Base-by-base conservation (phyloP, 2,113 vertebrate species). In the Ovis canadensis region DNA sequence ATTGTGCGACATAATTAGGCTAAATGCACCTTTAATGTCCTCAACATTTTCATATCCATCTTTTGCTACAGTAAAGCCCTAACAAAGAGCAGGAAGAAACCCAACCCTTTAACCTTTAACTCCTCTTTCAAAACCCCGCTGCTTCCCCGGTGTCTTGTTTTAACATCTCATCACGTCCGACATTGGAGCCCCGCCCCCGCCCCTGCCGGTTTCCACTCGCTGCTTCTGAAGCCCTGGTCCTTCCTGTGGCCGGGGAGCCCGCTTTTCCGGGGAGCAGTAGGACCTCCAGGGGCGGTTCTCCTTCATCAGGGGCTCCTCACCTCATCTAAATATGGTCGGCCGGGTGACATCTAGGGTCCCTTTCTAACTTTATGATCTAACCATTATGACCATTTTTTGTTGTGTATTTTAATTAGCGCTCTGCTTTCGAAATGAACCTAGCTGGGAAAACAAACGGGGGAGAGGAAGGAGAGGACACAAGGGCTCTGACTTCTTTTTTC, bases 121-220 rank as follows among this genome's bases (percentile, higher is more conserved):
- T 60, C 29, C 88, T 59, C 7, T 23, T 50, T 81, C 43, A 17
- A 40, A 59, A 21, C 27, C 78, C 43, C 1, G 1, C 7, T 14
- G 59, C n/a, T 43, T 55, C n/a, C 45, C 25, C 4, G 6, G 33
- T 12, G 33, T 19, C 31, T 8, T 8, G 2, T 17, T 15, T 36
- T 13, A 29, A 40, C n/a, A 29, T 40, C 16, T 3, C 16, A 3
- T 1, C 14, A 0, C 6, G 0, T 1, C 5, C 2, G 1, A 6
- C 19, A 3, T 1, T 40, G 67, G n/a, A 71, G 23, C 4, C 55
- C 40, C 25, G 36, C 0, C 0, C 14, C 15, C 45, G 0, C 43
- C 43, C 6, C 40, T 1, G 23, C 11, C 2, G 2, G 7, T 5
- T 23, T 77, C 31, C 43, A 10, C 1, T 55, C 5, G 7, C 2